A percentile compares a stretch with the other conserved stretches of the same genome.
Evolutionary conservation across 2,113 vertebrate species (phyloP).

Genomic region (Myrmecophaga tridactyla): DNA sequence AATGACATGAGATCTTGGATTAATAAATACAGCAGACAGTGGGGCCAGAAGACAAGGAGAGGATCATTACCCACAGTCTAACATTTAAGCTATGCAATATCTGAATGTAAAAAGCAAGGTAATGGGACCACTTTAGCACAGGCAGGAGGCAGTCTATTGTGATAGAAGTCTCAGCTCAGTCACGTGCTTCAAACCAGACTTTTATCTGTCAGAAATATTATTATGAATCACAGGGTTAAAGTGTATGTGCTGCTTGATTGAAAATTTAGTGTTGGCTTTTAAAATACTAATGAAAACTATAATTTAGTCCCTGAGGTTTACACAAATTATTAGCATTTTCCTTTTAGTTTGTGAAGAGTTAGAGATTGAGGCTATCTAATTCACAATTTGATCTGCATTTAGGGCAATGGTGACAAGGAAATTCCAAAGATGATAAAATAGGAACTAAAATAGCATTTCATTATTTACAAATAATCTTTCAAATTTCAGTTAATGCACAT

Average conservation of each 20-base stretch:
- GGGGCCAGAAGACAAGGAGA: neutral
- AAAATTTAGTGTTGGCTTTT: conserved; percentile 10
- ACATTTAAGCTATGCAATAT: neutral
- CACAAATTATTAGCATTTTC: neutral
- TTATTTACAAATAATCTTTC: neutral
- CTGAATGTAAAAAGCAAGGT: neutral
- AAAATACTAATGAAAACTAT: conserved; percentile 32
- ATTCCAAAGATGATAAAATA: neutral
- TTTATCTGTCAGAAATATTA: neutral
- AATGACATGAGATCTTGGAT: neutral
- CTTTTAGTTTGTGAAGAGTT: conserved; percentile 5
- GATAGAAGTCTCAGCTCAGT: neutral
- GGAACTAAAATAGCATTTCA: neutral
- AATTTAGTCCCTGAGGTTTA: conserved; percentile 30
- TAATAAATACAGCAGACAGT: neutral
- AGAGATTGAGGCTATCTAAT: neutral
- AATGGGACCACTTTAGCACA: neutral
- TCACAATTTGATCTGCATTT: neutral
- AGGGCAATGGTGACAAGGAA: neutral
- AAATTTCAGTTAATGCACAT: neutral
- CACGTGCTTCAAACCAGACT: neutral
- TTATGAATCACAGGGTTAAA: neutral
- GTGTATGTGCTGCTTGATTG: neutral
- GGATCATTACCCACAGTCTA: neutral
- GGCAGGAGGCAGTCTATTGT: neutral